Percentiles rank a stretch among this genome's conserved stretches.
These are phyloP conservation scores for Nothocercus nigrocapillus DNA, from an alignment of 2,113 vertebrate genomes.

Conservation along the genomic window DNA sequence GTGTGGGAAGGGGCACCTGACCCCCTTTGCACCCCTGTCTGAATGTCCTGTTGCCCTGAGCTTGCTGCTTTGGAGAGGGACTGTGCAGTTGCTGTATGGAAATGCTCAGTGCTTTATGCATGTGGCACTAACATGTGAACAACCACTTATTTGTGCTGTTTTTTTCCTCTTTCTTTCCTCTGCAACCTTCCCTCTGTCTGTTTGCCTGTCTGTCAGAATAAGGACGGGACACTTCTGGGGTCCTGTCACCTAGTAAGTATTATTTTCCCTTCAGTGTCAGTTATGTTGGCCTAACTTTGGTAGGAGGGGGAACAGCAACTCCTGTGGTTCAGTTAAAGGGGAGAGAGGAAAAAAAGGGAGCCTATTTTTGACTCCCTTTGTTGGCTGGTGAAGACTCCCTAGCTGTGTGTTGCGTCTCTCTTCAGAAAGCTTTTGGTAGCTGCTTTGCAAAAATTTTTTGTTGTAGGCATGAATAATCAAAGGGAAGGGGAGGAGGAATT, in stretches of 20 bases:
- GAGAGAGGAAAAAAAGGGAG: not conserved
- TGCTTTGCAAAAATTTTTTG: conserved; percentile 38
- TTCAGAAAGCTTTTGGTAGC: conserved; percentile 13
- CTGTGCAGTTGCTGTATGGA: not conserved
- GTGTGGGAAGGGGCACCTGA: not conserved
- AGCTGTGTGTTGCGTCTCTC: conserved; percentile 39
- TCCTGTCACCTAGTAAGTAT: conserved; percentile 98
- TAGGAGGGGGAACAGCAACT: not conserved
- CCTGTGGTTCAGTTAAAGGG: not conserved
- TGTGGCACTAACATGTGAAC: conserved; percentile 61
- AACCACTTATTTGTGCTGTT: conserved; percentile 78
- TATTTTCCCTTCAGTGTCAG: conserved; percentile 67
- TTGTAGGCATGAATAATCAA: not conserved
- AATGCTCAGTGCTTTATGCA: conserved; percentile 42
- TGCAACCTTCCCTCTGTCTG: conserved; percentile 78
- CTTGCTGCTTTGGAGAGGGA: not conserved
- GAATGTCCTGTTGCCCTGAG: not conserved
- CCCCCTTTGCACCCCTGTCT: conserved; percentile 6
- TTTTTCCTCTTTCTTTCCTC: conserved; percentile 80
- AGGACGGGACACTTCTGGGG: conserved; percentile 92
- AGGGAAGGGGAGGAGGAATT: not conserved
- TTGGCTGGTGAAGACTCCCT: not conserved
- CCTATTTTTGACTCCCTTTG: not conserved
- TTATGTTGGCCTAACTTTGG: not conserved
- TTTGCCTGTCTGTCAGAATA: conserved; percentile 91